Evolutionary conservation across 2,888 invertebrate species (phyloP), one percentile per base, ranked within the genome.

Genomic region (Scaptomyza caliginosa): DNA sequence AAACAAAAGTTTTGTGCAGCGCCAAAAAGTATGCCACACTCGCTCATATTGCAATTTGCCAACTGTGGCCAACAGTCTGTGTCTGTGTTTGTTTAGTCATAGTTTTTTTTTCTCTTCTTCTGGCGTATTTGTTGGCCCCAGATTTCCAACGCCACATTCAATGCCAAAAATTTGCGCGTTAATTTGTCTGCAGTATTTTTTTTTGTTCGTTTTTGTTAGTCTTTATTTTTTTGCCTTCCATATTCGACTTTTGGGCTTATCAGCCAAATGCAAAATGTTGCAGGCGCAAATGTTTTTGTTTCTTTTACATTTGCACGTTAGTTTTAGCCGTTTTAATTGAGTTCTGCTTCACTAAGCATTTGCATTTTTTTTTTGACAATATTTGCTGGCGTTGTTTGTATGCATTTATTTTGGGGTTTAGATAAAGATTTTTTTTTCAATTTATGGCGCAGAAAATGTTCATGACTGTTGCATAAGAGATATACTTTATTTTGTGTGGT

Each of bases 121-220:
- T 2, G 26, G 26, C 10, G 11, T 40, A 39, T 50, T 58, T 52
- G 50, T 50, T 59, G 42, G 59, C 67, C 51, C 24, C 30, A 21
- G 36, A 42, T 46, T 51, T 51, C 46, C 39, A 11, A 21, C 42
- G 48, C 51, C 54, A 23, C 43, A 55, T 57, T 63, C 71, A 71
- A 66, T 71, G 71, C 71, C 71, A 68, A 75, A 67, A 65, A 70
- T 75, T 62, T 54, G 54, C 51, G 65, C 74, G 70, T 82, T 82
- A 84, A 81, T 71, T 84, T 79, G 46, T 49, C 57, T 48, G 55
- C 45, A 45, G 11, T 28, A 21, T 50, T 70, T 71, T 52, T 30
- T 7, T 21, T 17, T 11, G 11, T 11, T 1, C 7, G n/a, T n/a
- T n/a, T n/a, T n/a, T n/a, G n/a, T n/a, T n/a, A n/a, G n/a, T n/a